A percentile compares a stretch with the other conserved stretches of the same genome.
These are phyloP conservation scores for Synergus japonicus DNA, from an alignment of 2,888 invertebrate species.

Conservation along the genomic window DNA sequence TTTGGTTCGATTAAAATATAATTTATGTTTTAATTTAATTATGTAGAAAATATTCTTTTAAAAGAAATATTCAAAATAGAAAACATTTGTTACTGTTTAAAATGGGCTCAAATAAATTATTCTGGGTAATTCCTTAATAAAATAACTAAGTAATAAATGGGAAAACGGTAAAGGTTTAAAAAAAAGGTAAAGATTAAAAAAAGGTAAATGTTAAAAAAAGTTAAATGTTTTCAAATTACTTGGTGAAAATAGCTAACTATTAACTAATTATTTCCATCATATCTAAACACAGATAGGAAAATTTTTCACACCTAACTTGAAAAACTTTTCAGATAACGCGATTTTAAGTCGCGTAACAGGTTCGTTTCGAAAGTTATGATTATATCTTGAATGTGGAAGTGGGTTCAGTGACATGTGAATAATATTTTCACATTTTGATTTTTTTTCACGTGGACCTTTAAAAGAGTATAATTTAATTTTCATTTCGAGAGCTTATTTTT, in stretches of 20 bases:
- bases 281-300: neutral
- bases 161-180: too few species aligned
- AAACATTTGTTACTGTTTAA: too few species aligned
- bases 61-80: too few species aligned
- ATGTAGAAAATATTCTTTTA: too few species aligned
- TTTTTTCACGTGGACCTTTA: neutral
- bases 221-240: too few species aligned
- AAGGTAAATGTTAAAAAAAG: too few species aligned
- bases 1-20: too few species aligned
- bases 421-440: neutral
- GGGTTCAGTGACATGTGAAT: neutral
- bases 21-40: too few species aligned
- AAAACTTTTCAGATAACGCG: neutral
- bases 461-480: neutral
- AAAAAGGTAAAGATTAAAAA: too few species aligned
- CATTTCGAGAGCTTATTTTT: neutral
- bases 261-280: neutral
- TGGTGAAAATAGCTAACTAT: neutral
- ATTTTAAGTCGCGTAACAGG: neutral
- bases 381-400: neutral
- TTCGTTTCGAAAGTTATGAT: constrained; percentile 14
- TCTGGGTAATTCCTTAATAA: too few species aligned
- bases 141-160: too few species aligned
- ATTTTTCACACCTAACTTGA: neutral
- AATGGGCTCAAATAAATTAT: too few species aligned